phyloP scores from a whole-genome alignment of 2,113 vertebrate genomes.

The Indri indri region DNA sequence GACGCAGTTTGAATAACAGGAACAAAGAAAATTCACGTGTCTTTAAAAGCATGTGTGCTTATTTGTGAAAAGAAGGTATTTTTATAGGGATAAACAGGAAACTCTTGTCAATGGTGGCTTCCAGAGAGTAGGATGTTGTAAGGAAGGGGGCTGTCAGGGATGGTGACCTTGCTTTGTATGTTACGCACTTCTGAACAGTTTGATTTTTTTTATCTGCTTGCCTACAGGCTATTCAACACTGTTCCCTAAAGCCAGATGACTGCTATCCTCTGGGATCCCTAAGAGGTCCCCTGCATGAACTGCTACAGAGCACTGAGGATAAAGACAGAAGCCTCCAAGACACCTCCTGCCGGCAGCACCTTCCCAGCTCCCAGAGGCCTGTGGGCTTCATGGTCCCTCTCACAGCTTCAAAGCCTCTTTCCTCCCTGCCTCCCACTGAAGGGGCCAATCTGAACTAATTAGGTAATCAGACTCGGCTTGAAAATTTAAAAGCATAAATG shows the following conservation, averaged over 20 bases:
- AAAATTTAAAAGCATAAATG: constrained; percentile 37
- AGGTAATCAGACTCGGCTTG: neutral
- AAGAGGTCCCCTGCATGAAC: neutral
- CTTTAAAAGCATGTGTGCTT: neutral
- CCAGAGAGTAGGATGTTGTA: neutral
- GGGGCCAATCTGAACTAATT: neutral
- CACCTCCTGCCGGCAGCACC: neutral
- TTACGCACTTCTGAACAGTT: neutral
- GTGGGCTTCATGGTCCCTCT: neutral
- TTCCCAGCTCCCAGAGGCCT: neutral
- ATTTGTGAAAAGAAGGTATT: neutral
- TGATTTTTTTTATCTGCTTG: neutral
- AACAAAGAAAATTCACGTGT: neutral
- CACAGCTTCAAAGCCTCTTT: constrained; percentile 42
- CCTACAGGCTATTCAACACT: neutral
- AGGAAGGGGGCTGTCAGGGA: neutral
- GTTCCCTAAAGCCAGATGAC: neutral
- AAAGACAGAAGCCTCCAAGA: neutral
- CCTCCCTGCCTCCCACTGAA: neutral
- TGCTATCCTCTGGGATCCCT: neutral
- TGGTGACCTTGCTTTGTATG: neutral
- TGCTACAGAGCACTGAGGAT: neutral
- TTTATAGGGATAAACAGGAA: neutral
- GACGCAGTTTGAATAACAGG: neutral
- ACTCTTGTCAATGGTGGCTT: neutral